Evolutionary conservation across 1,140 invertebrate genomes (phyloP), one percentile per base, ranked within the genome.

Genomic region (Drosophila quadrilineata): DNA sequence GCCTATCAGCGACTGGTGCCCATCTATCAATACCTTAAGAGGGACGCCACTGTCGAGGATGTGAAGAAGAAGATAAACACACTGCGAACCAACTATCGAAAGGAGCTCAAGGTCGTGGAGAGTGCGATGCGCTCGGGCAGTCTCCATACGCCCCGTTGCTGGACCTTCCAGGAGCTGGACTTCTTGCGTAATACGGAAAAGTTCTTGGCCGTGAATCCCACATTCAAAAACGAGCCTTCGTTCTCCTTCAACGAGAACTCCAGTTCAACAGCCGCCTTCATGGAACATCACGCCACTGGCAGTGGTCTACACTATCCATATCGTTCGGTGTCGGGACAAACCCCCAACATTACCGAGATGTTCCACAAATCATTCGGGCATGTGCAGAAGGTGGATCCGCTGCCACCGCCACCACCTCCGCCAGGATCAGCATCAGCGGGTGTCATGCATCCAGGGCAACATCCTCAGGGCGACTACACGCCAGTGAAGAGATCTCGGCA

Each of bases 41-140:
- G 84, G 0, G 87, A 89, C 40, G 87, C 87, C 24, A 88, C 75
- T 3, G 76, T 89, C 1, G 79, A 87, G 54, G 87, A 89, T 46
- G 87, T 89, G 4, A 89, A 89, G 24, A 89, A 89, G 24, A 89
- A 89, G 54, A 89, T 89, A 3, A 89, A 89, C 14, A 88, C 87
- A 0, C 46, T 89, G 40, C 65, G 87, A 3, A 89, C 87, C 0
- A 89, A 89, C 24, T 89, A 88, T 14, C 75, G 87, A 29, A 89
- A 89, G 66, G 87, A 89, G 22, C 64, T 89, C 2, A 86, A 86
- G 21, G 75, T 88, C 2, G 84, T 89, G 10, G 87, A 88, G 49
- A 85, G 73, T n/a, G 72, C 87, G 0, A 70, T 80, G 43, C 54
- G 79, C 0, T 46, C 76, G 17, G 87, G 87, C 6, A 82, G 12